A percentile compares a stretch with the other conserved stretches of the same genome.
phyloP scores from a whole-genome alignment of 2,888 invertebrate genomes.

The Muschampia plurimacula region DNA sequence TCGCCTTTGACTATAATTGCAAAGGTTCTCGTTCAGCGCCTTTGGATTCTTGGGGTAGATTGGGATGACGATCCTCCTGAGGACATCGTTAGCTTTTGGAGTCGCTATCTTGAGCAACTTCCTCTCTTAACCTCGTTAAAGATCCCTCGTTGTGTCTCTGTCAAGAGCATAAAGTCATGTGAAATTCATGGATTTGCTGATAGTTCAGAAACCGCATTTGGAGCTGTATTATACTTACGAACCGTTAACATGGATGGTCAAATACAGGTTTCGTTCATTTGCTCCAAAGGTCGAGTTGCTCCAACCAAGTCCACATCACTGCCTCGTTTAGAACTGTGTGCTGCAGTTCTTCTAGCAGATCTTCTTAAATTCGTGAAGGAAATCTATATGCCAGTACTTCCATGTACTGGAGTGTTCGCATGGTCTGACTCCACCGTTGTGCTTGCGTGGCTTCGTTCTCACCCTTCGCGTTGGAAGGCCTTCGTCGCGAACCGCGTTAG shows the following conservation, averaged over 20 bases:
- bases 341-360: neutral
- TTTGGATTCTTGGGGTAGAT: neutral
- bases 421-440: neutral
- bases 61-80: slow-evolving; percentile 3
- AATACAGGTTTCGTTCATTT: neutral
- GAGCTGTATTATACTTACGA: neutral
- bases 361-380: neutral
- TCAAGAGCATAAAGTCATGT: neutral
- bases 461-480: slow-evolving; percentile 5
- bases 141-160: neutral
- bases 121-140: neutral
- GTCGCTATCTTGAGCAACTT: neutral
- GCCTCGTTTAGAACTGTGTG: neutral
- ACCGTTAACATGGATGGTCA: neutral
- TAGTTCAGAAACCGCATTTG: slow-evolving; percentile 4
- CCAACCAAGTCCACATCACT: neutral
- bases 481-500: slow-evolving; percentile 2
- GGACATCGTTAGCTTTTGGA: neutral
- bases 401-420: neutral
- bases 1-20: neutral
- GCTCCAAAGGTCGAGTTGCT: neutral
- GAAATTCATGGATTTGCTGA: slow-evolving; percentile 1
- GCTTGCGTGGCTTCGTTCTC: neutral
- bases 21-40: neutral
- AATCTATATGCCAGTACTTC: neutral